Conservation (phyloP, 2,888 invertebrate species). For the Linnaemya vulpina region DNA sequence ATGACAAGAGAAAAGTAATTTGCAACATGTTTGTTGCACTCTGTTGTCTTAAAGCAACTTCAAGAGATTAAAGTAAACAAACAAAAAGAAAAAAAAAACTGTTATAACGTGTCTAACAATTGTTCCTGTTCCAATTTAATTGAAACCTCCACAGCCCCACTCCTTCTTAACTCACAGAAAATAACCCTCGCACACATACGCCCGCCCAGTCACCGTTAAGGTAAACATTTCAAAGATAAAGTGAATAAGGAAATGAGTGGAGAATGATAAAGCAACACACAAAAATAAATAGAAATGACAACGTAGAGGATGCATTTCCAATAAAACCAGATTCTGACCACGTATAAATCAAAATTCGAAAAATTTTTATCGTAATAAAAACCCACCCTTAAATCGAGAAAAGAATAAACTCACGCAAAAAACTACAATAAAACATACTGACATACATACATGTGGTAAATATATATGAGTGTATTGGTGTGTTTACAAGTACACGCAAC, state of each 20-base stretch:
- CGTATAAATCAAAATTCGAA: slow-evolving; percentile 72
- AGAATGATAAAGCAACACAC: not conserved
- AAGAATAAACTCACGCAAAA: not conserved
- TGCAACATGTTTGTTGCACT: not conserved
- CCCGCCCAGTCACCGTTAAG: not conserved
- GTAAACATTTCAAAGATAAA: slow-evolving; percentile 27
- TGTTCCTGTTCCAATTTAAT: slow-evolving; percentile 58
- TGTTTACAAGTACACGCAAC: slow-evolving; percentile 15
- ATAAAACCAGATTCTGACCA: slow-evolving; percentile 70
- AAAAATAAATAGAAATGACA: slow-evolving; percentile 47
- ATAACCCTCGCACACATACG: not conserved
- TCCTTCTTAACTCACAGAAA: not conserved
- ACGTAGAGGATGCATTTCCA: slow-evolving; percentile 67
- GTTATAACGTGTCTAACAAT: not conserved
- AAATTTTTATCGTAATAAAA: slow-evolving; percentile 66
- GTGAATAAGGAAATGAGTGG: slow-evolving; percentile 5
- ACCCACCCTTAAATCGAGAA: slow-evolving; percentile 43
- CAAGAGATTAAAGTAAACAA: slow-evolving; percentile 28
- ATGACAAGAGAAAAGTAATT: no score
- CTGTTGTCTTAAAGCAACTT: slow-evolving; percentile 24
- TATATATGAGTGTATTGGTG: not conserved
- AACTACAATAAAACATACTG: not conserved
- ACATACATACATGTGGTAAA: not conserved
- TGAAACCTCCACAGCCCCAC: slow-evolving; percentile 52
- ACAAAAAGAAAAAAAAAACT: slow-evolving; percentile 3